phyloP scores from a whole-genome alignment of 2,888 invertebrate genomes.

The Orthosia gothica region DNA sequence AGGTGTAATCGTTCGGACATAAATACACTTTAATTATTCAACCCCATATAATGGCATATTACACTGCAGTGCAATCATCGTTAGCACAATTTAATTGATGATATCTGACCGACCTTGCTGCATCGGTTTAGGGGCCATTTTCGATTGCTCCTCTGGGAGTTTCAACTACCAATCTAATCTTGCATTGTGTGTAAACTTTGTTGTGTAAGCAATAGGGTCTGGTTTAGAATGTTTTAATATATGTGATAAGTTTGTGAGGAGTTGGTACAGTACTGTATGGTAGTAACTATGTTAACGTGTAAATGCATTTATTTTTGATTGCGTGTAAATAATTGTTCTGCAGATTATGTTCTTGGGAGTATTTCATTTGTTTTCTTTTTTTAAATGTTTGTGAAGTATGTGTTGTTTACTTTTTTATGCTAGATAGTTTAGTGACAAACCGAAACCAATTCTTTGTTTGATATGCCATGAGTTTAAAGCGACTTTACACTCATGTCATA shows the following conservation, averaged over 20 bases:
- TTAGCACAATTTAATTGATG: conserved; percentile 61
- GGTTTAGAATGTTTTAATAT: conserved; percentile 5
- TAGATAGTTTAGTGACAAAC: not conserved
- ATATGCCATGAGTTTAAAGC: too few species aligned
- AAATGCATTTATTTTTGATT: conserved; percentile 64
- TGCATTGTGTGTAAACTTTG: conserved; percentile 25
- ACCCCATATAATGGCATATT: conserved; percentile 55
- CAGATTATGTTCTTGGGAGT: conserved; percentile 34
- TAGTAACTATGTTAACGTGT: conserved; percentile 51
- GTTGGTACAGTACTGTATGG: conserved; percentile 32
- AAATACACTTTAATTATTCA: conserved; percentile 64
- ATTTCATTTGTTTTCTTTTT: conserved; percentile 20
- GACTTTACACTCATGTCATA: too few species aligned
- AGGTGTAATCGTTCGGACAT: conserved; percentile 54
- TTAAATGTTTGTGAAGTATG: conserved; percentile 5
- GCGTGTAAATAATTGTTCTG: conserved; percentile 60
- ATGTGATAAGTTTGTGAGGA: conserved; percentile 25
- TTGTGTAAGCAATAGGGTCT: conserved; percentile 23
- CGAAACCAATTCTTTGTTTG: too few species aligned
- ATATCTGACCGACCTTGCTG: conserved; percentile 44
- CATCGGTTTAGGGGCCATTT: conserved; percentile 48
- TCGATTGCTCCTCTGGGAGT: conserved; percentile 49
- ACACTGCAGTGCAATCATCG: conserved; percentile 64
- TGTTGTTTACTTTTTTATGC: not conserved
- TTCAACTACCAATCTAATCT: conserved; percentile 11